These are phyloP conservation scores for Camponotus vicinus DNA, from an alignment of 1,140 invertebrate species.

Conservation along the genomic window DNA sequence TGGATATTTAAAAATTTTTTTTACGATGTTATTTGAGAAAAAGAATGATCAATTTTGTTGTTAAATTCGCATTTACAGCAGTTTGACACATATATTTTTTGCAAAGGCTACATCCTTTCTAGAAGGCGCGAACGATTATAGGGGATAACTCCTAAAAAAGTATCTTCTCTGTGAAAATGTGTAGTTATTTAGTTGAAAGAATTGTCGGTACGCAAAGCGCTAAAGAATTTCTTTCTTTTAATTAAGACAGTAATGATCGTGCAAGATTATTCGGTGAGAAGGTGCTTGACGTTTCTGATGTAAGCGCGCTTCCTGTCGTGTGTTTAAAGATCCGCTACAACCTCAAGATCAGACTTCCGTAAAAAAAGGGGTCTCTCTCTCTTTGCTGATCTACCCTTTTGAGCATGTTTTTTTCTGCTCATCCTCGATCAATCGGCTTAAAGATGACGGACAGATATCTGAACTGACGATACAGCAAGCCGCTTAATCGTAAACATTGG, in stretches of 20 bases:
- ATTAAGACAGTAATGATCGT: conserved; percentile 32
- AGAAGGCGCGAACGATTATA: neutral
- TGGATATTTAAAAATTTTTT: neutral
- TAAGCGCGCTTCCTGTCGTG: conserved; percentile 36
- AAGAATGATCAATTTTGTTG: neutral
- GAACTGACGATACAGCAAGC: neutral
- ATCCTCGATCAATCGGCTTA: conserved; percentile 25
- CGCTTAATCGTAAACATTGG: neutral
- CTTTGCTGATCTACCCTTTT: neutral
- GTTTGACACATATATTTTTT: neutral
- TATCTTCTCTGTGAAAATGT: neutral
- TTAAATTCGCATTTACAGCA: neutral
- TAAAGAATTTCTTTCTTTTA: conserved; percentile 10
- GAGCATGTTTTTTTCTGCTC: conserved; percentile 30
- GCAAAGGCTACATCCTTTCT: neutral
- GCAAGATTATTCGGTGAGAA: conserved; percentile 40
- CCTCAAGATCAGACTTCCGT: conserved; percentile 34
- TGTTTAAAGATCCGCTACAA: conserved; percentile 46
- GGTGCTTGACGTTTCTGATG: conserved; percentile 16
- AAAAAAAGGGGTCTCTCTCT: conserved; percentile 25
- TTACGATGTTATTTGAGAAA: neutral
- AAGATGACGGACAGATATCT: conserved; percentile 40
- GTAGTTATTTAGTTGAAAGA: conserved; percentile 26
- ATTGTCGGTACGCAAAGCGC: conserved; percentile 17
- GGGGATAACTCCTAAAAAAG: conserved; percentile 5